phyloP scores from a whole-genome alignment of 2,797 vertebrate species.

The Onychomys leucogaster region DNA sequence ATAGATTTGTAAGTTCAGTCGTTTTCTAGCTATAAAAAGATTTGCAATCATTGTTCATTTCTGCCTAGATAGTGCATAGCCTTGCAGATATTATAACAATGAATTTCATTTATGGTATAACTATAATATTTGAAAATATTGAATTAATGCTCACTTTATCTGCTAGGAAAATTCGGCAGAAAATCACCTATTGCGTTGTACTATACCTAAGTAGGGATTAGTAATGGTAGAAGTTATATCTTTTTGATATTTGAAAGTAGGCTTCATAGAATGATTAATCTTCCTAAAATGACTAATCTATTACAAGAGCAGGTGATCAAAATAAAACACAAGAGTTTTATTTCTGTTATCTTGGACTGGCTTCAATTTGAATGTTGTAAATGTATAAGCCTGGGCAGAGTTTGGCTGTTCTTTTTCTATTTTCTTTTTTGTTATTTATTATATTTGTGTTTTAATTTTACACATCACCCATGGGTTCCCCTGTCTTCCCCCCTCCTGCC shows the following conservation, averaged over 20 bases:
- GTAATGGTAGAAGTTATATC: slow-evolving; percentile 46
- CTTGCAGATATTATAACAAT: slow-evolving; percentile 56
- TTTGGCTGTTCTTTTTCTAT: too few species aligned
- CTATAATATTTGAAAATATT: slow-evolving; percentile 71
- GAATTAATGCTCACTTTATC: slow-evolving; percentile 72
- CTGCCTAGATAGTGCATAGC: slow-evolving; percentile 74
- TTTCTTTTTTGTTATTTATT: too few species aligned
- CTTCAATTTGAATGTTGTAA: neutral
- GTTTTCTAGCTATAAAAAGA: slow-evolving; percentile 72
- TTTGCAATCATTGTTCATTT: slow-evolving; percentile 79
- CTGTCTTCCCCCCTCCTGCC: too few species aligned
- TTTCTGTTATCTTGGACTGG: slow-evolving; percentile 4
- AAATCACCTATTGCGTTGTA: slow-evolving; percentile 14
- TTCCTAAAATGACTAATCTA: slow-evolving; percentile 5
- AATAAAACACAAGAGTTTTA: neutral
- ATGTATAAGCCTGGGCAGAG: neutral
- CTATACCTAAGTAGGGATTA: slow-evolving; percentile 44
- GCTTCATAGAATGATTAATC: slow-evolving; percentile 38
- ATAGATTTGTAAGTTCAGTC: slow-evolving; percentile 62
- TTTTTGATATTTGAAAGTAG: slow-evolving; percentile 50
- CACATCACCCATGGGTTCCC: too few species aligned
- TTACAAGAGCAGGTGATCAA: neutral
- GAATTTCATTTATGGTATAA: slow-evolving; percentile 66
- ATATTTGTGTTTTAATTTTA: too few species aligned
- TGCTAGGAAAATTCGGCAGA: slow-evolving; percentile 65